Evolutionary conservation across 2,797 vertebrate species (phyloP).

Genomic region (Sphenodon punctatus): DNA sequence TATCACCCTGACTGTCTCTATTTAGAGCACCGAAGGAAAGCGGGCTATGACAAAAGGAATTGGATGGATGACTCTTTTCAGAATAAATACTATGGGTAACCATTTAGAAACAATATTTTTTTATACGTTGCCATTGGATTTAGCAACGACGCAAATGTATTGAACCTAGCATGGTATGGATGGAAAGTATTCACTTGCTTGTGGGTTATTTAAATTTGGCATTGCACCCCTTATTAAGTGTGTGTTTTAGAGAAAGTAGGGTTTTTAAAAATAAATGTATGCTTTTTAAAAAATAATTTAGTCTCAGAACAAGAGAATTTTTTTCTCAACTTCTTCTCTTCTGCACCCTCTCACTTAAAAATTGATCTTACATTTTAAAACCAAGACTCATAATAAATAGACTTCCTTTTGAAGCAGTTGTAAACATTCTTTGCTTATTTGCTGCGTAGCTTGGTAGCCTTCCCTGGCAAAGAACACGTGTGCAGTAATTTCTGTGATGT

Average conservation of each 20-base stretch:
- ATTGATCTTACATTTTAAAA: background rate
- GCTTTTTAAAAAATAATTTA: too few species aligned
- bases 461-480: fast-evolving
- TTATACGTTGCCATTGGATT: too few species aligned
- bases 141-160: fast-evolving
- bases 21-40: background rate
- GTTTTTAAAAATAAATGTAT: too few species aligned
- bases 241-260: background rate
- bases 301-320: background rate
- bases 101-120: too few species aligned
- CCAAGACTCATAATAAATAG: background rate
- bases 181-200: background rate
- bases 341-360: background rate
- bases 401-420: background rate
- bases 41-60: background rate
- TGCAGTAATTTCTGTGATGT: background rate
- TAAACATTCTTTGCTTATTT: background rate
- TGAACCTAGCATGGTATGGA: background rate
- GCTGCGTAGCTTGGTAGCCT: fast-evolving
- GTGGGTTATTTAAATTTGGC: fast-evolving
- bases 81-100: too few species aligned
- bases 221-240: background rate
- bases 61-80: too few species aligned
- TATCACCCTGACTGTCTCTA: too few species aligned
- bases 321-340: background rate